phyloP scores from a whole-genome alignment of 2,113 vertebrate species.

The Indicator maculatus region DNA sequence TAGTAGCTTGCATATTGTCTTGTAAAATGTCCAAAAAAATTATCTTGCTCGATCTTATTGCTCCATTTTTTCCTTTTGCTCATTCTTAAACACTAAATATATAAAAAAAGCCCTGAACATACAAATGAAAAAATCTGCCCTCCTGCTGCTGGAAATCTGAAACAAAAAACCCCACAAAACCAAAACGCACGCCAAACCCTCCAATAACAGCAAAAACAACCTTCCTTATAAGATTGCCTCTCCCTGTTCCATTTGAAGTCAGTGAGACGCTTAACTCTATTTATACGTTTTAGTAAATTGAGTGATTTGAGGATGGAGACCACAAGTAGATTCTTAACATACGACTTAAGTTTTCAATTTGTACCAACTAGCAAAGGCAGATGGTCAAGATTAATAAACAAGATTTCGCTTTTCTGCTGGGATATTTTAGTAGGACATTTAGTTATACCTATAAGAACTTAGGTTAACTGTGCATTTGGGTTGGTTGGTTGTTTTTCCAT shows the following conservation, averaged over 20 bases:
- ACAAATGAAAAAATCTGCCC: too few species aligned
- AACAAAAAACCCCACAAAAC: not conserved
- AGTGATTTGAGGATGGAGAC: not conserved
- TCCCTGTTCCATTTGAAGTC: not conserved
- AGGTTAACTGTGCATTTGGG: not conserved
- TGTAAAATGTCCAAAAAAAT: not conserved
- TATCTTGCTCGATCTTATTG: not conserved
- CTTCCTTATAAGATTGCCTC: not conserved
- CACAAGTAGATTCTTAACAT: not conserved
- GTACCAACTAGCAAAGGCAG: fast-evolving
- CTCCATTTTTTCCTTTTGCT: not conserved
- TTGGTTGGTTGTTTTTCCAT: not conserved
- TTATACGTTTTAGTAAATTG: not conserved
- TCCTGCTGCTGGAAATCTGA: too few species aligned
- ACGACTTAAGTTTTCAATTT: not conserved
- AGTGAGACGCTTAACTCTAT: not conserved
- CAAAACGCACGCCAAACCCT: not conserved
- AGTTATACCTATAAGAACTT: not conserved
- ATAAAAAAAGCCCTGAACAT: not conserved
- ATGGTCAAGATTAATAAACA: not conserved
- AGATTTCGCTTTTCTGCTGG: not conserved
- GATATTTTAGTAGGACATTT: not conserved
- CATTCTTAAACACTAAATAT: not conserved
- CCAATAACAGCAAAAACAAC: not conserved
- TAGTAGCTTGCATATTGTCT: not conserved